Base-by-base conservation (phyloP, 2,888 invertebrate genomes). In the Chaetogeoica ovagalla region DNA sequence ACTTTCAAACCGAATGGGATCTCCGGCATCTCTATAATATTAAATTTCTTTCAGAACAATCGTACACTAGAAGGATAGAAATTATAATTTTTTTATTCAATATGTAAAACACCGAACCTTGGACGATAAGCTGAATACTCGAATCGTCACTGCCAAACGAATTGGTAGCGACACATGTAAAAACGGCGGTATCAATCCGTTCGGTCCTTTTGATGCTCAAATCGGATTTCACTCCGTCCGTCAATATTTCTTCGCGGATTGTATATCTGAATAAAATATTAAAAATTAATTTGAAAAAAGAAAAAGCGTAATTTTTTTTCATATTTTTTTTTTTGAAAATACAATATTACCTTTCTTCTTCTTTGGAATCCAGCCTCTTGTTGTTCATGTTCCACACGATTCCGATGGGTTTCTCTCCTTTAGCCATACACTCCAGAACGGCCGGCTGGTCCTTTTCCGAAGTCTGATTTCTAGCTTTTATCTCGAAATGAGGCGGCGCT, bases 341-440 rank as follows among this genome's bases (percentile, higher is more conserved):
- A 66, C 9, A 69, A 55, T 11, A 3, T 3, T 84, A 87, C 85
- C 94, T 91, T 73, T 93, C 93, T 86, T 96, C 95, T 82, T 92
- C 91, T 87, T 95, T 95, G 74, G 95, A 93, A 87, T 96, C 96
- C 83, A 96, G 88, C 48, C 95, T 91, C 87, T 94, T 95, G 88
- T 94, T 95, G 88, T 96, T 95, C 91, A 95, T 95, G 88, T 95
- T 95, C 96, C 96, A 96, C 83, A 95, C 89, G 83, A 96, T 95
- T 84, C 95, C 95, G 86, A 96, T 96, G 55, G 96, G 96, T 89
- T 95, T 95, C 87, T 96, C 96, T 83, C 96, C 96, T 86, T 94
- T 94, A 55, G 96, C 95, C 88, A 95, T 94, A 86, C 96, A 96
- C 85, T 95, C 94, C 82, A 96, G 86, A 13, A 96, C 95, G 59